These are phyloP conservation scores for Monomorium pharaonis DNA, from an alignment of 1,140 invertebrate species.

Conservation along the genomic window DNA sequence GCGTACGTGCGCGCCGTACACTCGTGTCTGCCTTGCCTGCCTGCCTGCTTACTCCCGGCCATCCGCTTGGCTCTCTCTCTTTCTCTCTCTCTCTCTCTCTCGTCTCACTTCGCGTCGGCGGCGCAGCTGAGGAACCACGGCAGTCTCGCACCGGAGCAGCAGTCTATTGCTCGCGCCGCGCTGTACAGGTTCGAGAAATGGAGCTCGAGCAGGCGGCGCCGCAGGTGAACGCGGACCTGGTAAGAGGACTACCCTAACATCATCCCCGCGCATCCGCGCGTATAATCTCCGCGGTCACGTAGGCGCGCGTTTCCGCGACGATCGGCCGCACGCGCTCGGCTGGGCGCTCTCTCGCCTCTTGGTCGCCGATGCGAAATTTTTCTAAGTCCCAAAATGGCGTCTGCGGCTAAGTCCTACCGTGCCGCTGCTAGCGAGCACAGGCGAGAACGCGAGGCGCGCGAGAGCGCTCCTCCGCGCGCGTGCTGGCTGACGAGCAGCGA, in stretches of 20 bases:
- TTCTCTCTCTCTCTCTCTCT: no score
- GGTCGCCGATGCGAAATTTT: conserved; percentile 87
- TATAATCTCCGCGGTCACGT: not conserved
- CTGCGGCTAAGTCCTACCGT: conserved; percentile 88
- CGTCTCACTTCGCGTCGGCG: not conserved
- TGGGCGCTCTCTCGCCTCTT: conserved; percentile 78
- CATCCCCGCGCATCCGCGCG: not conserved
- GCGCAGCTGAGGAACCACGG: not conserved
- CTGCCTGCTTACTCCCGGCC: not conserved
- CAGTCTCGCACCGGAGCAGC: conserved; percentile 32
- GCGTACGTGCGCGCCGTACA: not conserved
- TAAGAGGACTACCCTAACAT: conserved; percentile 72
- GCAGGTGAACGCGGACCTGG: conserved; percentile 73
- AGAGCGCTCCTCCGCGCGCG: not conserved
- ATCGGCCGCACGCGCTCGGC: conserved; percentile 11
- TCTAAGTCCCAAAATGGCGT: conserved; percentile 95
- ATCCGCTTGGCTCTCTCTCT: not conserved
- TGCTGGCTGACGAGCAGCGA: no score
- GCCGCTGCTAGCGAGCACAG: no score
- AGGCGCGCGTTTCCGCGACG: conserved; percentile 69
- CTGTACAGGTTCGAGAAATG: conserved; percentile 71
- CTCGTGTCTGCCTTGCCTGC: not conserved
- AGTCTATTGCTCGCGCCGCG: conserved; percentile 73
- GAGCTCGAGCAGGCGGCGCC: conserved; percentile 75
- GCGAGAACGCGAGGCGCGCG: not conserved